Conservation (phyloP, 2,888 invertebrate genomes). For the Tenthredo notha region DNA sequence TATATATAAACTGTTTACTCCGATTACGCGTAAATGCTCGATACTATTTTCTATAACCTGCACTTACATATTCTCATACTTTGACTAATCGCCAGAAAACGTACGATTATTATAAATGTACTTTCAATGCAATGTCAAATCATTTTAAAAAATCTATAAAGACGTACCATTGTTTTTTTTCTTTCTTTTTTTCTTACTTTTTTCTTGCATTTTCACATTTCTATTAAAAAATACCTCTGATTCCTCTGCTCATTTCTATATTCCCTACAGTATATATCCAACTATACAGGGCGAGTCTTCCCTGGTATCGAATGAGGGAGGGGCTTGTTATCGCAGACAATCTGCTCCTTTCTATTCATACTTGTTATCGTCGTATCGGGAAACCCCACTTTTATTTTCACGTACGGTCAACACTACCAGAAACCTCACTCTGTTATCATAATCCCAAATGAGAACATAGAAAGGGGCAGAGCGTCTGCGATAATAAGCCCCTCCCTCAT, state of each 20-base stretch:
- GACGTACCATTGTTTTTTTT: not conserved
- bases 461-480: too few relatives aligned
- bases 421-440: too few relatives aligned
- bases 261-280: constrained; percentile 2
- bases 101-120: not conserved
- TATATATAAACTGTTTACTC: not conserved
- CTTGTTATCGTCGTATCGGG: too few relatives aligned
- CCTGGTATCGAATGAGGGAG: too few relatives aligned
- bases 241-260: constrained; percentile 30
- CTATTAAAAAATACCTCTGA: constrained; percentile 31
- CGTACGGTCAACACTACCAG: too few relatives aligned
- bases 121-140: not conserved
- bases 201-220: not conserved
- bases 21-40: not conserved
- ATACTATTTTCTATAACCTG: not conserved
- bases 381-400: too few relatives aligned
- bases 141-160: constrained; percentile 28
- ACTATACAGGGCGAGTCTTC: too few relatives aligned
- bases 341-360: too few relatives aligned
- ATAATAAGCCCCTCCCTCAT: too few relatives aligned
- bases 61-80: not conserved
- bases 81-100: not conserved
- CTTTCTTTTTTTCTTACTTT: too few relatives aligned
- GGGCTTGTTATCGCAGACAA: too few relatives aligned
- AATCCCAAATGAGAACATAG: too few relatives aligned